phyloP scores from a whole-genome alignment of 2,888 invertebrate genomes.

The Agriotes lineatus region DNA sequence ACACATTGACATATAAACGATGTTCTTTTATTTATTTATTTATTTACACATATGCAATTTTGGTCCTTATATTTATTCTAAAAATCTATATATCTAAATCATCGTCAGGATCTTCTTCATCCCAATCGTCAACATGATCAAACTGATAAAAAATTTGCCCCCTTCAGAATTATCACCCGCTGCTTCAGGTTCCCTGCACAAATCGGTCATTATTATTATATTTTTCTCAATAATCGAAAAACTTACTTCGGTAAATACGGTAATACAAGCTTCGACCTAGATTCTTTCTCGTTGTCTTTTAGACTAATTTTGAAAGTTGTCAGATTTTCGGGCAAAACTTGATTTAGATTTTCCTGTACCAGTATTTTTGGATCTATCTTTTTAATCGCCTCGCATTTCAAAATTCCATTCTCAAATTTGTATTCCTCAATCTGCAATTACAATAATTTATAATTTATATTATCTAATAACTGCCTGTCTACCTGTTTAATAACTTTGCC shows the following conservation, averaged over 20 bases:
- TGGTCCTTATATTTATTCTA: no score
- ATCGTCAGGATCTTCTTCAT: constrained; percentile 90
- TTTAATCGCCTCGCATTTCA: constrained; percentile 57
- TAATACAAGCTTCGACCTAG: constrained; percentile 71
- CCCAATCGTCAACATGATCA: constrained; percentile 85
- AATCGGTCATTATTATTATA: no score
- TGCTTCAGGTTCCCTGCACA: constrained; percentile 29
- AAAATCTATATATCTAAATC: constrained; percentile 77
- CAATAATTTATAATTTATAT: background rate
- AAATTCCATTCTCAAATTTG: constrained; percentile 60
- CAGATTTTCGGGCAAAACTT: constrained; percentile 66
- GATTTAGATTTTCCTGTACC: constrained; percentile 51
- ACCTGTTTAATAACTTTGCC: constrained; percentile 69
- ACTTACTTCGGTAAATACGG: constrained; percentile 70
- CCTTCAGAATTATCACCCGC: constrained; percentile 54
- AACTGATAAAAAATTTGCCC: constrained; percentile 81
- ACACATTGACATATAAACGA: no score
- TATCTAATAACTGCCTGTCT: background rate
- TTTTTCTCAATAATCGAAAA: background rate
- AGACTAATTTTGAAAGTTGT: constrained; percentile 77
- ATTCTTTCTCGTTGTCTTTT: constrained; percentile 72
- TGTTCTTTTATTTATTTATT: no score
- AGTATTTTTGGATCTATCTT: constrained; percentile 59
- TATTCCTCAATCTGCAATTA: constrained; percentile 58
- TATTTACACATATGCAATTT: background rate